A percentile compares a stretch with the other conserved stretches of the same genome.
These are phyloP conservation scores for Plectropomus leopardus DNA, from an alignment of 2,113 vertebrate species.

Conservation along the genomic window DNA sequence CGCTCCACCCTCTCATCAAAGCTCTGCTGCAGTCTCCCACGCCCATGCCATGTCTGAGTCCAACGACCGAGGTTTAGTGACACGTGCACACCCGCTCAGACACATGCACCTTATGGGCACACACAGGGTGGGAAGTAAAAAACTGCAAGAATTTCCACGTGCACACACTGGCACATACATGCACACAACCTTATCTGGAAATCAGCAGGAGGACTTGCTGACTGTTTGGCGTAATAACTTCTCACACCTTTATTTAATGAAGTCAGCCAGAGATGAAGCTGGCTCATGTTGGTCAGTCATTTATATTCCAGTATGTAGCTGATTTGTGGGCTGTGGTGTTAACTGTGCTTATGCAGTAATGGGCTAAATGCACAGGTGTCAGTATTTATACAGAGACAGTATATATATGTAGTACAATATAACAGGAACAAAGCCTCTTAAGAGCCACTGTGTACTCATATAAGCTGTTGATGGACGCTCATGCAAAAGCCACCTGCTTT, in stretches of 20 bases:
- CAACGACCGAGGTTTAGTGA: conserved; percentile 34
- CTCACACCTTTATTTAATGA: conserved; percentile 33
- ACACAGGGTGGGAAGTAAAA: conserved; percentile 14
- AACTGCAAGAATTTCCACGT: not conserved
- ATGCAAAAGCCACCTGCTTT: conserved; percentile 9
- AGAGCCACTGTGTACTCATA: conserved; percentile 13
- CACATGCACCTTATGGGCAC: not conserved
- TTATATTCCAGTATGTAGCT: not conserved
- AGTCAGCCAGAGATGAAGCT: conserved; percentile 14
- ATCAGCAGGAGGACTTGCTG: conserved; percentile 36
- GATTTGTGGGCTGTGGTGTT: conserved; percentile 2
- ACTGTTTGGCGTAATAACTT: conserved; percentile 6
- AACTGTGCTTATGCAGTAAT: not conserved
- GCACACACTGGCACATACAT: not conserved
- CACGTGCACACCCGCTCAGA: conserved; percentile 27
- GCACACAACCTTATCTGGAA: conserved; percentile 53
- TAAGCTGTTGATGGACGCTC: not conserved
- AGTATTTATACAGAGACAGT: not conserved
- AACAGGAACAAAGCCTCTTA: conserved; percentile 22
- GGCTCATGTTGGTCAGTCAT: not conserved
- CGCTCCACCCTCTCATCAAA: conserved; percentile 40
- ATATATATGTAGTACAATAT: not conserved
- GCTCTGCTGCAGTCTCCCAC: conserved; percentile 7
- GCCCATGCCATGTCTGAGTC: conserved; percentile 27
- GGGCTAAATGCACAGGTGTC: conserved; percentile 17